Base-by-base conservation (phyloP, 2,113 vertebrate species). In the Cheilinus undulatus region DNA sequence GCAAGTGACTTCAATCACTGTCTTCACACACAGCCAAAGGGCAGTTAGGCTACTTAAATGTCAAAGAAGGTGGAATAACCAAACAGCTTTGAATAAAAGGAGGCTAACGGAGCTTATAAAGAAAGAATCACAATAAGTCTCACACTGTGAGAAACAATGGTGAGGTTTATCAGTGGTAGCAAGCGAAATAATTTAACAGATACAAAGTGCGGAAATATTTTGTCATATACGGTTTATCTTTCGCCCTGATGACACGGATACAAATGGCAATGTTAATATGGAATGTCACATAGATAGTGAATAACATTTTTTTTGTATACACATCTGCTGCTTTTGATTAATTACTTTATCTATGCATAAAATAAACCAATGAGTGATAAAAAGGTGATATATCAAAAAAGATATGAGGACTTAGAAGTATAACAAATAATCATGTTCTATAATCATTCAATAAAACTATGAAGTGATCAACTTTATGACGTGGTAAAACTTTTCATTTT, bases 1-100 rank as follows among this genome's bases (percentile, higher is more conserved):
- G 71, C 87, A 71, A 91, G 86, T 75, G 52, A 89, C 90, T 89
- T 88, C 89, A 92, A 83, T 90, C 89, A 61, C 69, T 36, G 70
- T 69, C 68, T 73, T 76, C 76, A 69, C 75, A 69, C 75, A 64
- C 58, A 81, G 82, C 80, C 88, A 72, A 73, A 64, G 84, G 85
- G 76, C 61, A 73, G 73, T 57, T 22, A 53, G 76, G 66, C 63
- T 45, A 24, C 76, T 78, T 78, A 70, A 72, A 87, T 88, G 87
- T 87, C 82, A 86, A 87, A 87, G 77, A 76, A 71, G 23, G 43
- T 54, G 56, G 30, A 74, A 63, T 53, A 87, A 79, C 26, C 78
- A 81, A 77, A 60, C 61, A 53, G 38, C 57, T 49, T 56, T 45
- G 24, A 46, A n/a, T 19, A 27, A 66, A 65, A 17, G 50, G 42